Conservation (phyloP, 2,113 vertebrate species). For the Eptesicus fuscus region DNA sequence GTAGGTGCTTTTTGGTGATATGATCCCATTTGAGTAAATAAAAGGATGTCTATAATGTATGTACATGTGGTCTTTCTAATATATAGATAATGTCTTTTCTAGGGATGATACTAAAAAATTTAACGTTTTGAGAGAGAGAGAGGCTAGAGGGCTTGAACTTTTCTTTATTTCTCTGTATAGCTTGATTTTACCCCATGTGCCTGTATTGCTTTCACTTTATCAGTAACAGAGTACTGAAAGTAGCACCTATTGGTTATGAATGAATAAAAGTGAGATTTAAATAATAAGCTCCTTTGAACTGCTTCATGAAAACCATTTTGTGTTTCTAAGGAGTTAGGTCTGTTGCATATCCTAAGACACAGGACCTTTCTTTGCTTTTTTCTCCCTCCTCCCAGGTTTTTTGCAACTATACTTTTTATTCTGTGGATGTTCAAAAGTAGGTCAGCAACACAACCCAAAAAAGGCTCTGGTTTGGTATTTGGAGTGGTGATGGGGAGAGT, state of each 20-base stretch:
- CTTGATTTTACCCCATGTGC: not conserved
- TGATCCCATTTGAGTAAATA: conserved; percentile 19
- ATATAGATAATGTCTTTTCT: conserved; percentile 10
- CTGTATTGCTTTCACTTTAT: not conserved
- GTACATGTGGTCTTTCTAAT: not conserved
- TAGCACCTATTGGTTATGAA: not conserved
- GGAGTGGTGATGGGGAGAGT: not conserved
- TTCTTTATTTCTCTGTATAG: not conserved
- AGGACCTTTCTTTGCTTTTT: not conserved
- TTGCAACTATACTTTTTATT: conserved; percentile 36
- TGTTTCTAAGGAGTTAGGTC: not conserved
- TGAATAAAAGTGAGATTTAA: conserved; percentile 26
- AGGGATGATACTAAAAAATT: not conserved
- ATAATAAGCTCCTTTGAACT: not conserved
- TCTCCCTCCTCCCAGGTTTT: not conserved
- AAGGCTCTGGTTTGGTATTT: not conserved
- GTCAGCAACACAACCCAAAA: conserved; percentile 35
- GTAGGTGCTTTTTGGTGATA: not conserved
- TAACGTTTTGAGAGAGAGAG: not conserved
- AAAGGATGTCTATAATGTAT: not conserved
- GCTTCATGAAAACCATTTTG: not conserved
- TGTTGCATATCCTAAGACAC: not conserved
- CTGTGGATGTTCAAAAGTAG: conserved; percentile 39
- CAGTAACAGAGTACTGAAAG: not conserved
- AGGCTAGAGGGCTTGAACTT: not conserved